Evolutionary conservation across 2,797 vertebrate genomes (phyloP), one percentile per base, ranked within the genome.

Genomic region (Parauchenoglanis ngamensis): DNA sequence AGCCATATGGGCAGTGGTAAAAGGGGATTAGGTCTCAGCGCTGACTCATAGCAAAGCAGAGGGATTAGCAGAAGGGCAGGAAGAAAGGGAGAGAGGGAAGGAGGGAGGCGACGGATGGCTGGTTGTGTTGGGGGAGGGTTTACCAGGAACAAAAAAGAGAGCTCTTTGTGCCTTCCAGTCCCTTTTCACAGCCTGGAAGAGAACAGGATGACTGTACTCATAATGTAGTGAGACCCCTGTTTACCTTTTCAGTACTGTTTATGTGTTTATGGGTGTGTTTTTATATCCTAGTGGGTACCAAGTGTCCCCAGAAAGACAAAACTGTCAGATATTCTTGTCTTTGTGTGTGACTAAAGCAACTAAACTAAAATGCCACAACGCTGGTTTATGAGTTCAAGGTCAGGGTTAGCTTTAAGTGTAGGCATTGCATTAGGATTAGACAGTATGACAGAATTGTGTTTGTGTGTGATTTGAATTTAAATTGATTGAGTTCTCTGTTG

Each of bases 131-230:
- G 67, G 85, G 86, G 68, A 82, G 86, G 81, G 67, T 63, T 88
- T 89, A 89, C 88, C 85, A 90, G 88, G 90, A 83, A 92, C 86
- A 90, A 89, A 90, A 78, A 77, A 85, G 84, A 88, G 65, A 59
- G 76, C 73, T 86, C 90, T 91, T 91, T 90, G 89, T 90, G 82
- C 61, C 61, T 86, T 83, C 44, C 54, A 85, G 67, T 68, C 72
- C 12, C 54, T 78, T 88, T 88, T 83, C 81, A 86, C 67, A 57
- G 67, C 35, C 52, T 88, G 83, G 81, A 84, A 82, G 84, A 81
- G 65, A 88, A 88, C 78, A 65, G 28, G 40, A 83, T 83, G 85
- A 90, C 86, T 86, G 86, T 63, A 86, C 70, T 89, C 73, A 76
- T 85, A 70, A 86, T 85, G 70, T 67, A 57, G 56, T 57, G 86